Evolutionary conservation across 2,888 invertebrate genomes (phyloP).

Genomic region (Trachelus stipa): DNA sequence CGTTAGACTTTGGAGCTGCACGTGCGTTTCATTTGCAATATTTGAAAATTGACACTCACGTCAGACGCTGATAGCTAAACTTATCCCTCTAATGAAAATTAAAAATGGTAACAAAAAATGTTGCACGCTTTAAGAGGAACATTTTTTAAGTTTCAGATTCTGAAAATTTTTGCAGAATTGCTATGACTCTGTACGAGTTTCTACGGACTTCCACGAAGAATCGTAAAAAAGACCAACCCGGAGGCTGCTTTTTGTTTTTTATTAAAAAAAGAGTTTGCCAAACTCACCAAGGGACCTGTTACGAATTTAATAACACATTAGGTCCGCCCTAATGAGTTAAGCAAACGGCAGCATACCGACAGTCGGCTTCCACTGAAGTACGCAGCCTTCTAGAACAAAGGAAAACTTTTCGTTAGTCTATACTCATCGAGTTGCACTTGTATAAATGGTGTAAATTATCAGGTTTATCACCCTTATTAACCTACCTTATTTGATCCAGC

Average conservation of each 20-base stretch:
- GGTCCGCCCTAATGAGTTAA: conserved; percentile 45
- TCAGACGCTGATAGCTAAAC: too few relatives aligned
- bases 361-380: not conserved
- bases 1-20: too few relatives aligned
- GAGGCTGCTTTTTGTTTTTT: not conserved
- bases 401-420: conserved; percentile 33
- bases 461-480: too few relatives aligned
- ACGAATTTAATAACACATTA: conserved; percentile 49
- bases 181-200: too few relatives aligned
- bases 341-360: conserved; percentile 30
- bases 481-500: too few relatives aligned
- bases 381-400: conserved; percentile 38
- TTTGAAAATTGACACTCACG: too few relatives aligned
- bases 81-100: too few relatives aligned
- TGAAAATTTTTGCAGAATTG: not conserved
- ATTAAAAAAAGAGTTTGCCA: conserved; percentile 12
- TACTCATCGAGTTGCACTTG: conserved; percentile 3
- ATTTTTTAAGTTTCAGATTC: not conserved
- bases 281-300: conserved; percentile 31
- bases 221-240: conserved; percentile 8
- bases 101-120: too few relatives aligned
- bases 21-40: too few relatives aligned
- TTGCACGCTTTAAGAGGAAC: too few relatives aligned
- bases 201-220: conserved; percentile 12
- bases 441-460: too few relatives aligned